Evolutionary conservation across 30 jellyfish, hydroid and myxozoan species (phyloP), one percentile per base, ranked within the genome.

Genomic region (Chrysaora quinquecirrha): DNA sequence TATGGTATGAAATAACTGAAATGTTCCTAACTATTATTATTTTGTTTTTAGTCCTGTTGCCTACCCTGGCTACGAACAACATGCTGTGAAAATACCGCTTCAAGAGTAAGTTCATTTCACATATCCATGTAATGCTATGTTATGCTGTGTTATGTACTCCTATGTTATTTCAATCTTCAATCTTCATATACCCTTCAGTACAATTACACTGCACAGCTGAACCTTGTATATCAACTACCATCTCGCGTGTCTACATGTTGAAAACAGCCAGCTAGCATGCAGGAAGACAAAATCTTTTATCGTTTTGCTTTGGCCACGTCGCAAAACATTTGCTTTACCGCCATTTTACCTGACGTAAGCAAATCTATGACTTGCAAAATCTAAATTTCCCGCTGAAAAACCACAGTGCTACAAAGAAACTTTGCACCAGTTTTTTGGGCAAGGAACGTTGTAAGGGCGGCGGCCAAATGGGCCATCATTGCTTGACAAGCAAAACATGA

Each of bases 31-130:
- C 23, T 21, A 20, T 25, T 0, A 2, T 47, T 25, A 0, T 22
- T 16, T 78, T 35, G 18, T 32, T 16, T 10, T 38, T 6, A 25
- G 46, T 20, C 66, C 30, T 63, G 64, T 19, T 56, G 54, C 78
- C 14, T 84, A 84, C 80, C 95, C 95, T 12, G 76, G 87, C n/a
- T 84, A 84, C 48, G 88, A 84, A 31, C 83, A 73, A 62, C 83
- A 63, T 1, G 86, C 78, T 3, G 88, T 35, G 54, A 84, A 84
- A 77, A 27, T 84, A 14, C 95, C 95, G 18, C 22, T 84, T 48
- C 71, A 73, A 46, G 87, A 84, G 95, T 84, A 47, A 84, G 95
- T 84, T 28, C 35, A 3, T 16, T 23, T 6, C 52, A 63, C 0
- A 22, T n/a, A n/a, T 63, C 19, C 22, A 20, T n/a, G 38, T 3